These are phyloP conservation scores for Nyleta sp. DNA, from an alignment of 2,888 invertebrate genomes.

Conservation along the genomic window DNA sequence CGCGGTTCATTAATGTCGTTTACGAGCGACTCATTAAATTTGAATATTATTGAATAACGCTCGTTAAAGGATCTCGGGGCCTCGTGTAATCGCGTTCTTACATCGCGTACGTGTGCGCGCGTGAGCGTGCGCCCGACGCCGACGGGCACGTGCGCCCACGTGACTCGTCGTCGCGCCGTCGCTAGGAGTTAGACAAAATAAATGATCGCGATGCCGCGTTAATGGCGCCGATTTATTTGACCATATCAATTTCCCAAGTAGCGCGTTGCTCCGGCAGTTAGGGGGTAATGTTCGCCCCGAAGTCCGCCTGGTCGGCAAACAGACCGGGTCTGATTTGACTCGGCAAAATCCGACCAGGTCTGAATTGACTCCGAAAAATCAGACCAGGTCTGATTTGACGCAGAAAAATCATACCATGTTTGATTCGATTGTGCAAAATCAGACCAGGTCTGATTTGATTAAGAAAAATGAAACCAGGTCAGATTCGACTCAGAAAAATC, in stretches of 20 bases:
- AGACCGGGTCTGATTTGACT: no score
- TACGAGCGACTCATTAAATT: constrained; percentile 78
- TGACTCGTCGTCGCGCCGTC: constrained; percentile 54
- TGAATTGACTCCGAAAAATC: no score
- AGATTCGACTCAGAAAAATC: no score
- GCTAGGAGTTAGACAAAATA: constrained; percentile 53
- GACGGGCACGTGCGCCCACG: constrained; percentile 61
- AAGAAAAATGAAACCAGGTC: no score
- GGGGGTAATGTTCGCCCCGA: no score
- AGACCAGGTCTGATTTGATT: no score
- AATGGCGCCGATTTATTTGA: constrained; percentile 56
- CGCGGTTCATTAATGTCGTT: constrained; percentile 77
- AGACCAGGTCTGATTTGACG: no score
- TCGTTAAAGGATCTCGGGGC: constrained; percentile 72
- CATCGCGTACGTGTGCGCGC: constrained; percentile 47
- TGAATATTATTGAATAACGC: constrained; percentile 78
- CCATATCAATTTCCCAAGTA: constrained; percentile 25
- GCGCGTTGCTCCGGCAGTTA: background rate
- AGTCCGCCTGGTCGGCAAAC: no score
- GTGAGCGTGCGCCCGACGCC: constrained; percentile 43
- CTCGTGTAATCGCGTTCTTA: constrained; percentile 67
- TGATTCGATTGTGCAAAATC: no score
- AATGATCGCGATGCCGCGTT: constrained; percentile 51
- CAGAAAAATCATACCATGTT: no score
- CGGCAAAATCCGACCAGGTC: no score